phyloP scores from a whole-genome alignment of 2,888 invertebrate species.

The Rhodophaea formosa region DNA sequence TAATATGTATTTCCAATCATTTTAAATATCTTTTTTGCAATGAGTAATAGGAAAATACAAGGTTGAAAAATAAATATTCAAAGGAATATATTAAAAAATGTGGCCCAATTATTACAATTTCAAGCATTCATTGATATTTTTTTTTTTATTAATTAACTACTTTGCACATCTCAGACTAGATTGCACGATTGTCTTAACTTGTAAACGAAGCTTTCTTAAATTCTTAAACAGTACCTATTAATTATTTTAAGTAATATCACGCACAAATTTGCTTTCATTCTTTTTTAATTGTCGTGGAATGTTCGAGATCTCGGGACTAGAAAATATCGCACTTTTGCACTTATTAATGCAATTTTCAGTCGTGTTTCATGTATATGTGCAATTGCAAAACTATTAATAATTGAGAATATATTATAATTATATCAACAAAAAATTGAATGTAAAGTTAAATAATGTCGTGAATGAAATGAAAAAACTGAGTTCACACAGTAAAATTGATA shows the following conservation, averaged over 20 bases:
- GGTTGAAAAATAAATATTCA: neutral
- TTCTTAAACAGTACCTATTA: constrained; percentile 51
- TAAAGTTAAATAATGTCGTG: no score
- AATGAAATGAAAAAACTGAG: no score
- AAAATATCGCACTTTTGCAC: constrained; percentile 22
- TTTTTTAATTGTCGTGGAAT: constrained; percentile 35
- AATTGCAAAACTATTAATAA: no score
- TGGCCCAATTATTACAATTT: neutral
- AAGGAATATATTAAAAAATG: neutral
- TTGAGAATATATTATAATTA: no score
- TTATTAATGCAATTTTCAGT: constrained; percentile 1
- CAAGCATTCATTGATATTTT: constrained; percentile 21
- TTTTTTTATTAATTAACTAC: constrained; percentile 32
- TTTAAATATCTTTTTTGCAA: no score
- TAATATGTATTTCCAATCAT: no score
- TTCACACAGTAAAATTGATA: no score
- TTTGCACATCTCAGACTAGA: constrained; percentile 64
- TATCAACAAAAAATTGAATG: no score
- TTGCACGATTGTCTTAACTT: constrained; percentile 38
- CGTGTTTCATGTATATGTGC: neutral
- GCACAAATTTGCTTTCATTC: constrained; percentile 48
- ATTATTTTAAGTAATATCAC: constrained; percentile 71
- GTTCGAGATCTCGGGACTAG: constrained; percentile 44
- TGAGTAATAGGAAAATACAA: no score
- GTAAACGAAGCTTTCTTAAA: constrained; percentile 53